Evolutionary conservation across 1,140 invertebrate species (phyloP).

Genomic region (Leptinotarsa undecemlineata): DNA sequence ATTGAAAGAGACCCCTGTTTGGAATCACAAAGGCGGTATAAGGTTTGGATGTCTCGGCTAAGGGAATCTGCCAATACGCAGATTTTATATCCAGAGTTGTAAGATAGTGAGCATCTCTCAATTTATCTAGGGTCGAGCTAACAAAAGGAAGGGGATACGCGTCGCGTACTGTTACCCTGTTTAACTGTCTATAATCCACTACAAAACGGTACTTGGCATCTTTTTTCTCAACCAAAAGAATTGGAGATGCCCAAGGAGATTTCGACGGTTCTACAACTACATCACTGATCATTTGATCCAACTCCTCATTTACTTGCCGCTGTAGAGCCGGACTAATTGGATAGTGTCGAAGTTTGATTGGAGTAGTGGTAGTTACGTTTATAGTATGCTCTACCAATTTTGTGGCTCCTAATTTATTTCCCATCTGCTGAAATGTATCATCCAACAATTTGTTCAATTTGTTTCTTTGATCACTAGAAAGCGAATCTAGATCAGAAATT

Average conservation of each 20-base stretch:
- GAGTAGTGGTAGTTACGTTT: not conserved
- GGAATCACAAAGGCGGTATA: slow-evolving; percentile 34
- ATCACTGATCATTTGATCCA: slow-evolving; percentile 15
- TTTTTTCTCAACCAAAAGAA: slow-evolving; percentile 47
- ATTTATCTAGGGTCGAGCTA: slow-evolving; percentile 38
- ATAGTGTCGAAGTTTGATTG: not conserved
- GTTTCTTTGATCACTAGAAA: not conserved
- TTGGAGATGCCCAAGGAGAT: slow-evolving; percentile 36
- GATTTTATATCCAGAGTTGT: slow-evolving; percentile 38
- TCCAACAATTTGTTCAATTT: not conserved
- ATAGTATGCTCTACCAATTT: not conserved
- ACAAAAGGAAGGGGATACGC: slow-evolving; percentile 25
- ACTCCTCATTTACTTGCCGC: not conserved
- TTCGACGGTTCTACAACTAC: slow-evolving; percentile 22
- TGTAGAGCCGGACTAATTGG: not conserved
- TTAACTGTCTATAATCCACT: slow-evolving; percentile 51
- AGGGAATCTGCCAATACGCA: slow-evolving; percentile 6
- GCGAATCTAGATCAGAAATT: not conserved
- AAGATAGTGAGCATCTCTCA: slow-evolving; percentile 38
- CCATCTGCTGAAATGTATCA: slow-evolving; percentile 14
- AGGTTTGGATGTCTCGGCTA: not conserved
- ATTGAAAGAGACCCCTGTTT: slow-evolving; percentile 40
- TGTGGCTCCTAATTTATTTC: not conserved
- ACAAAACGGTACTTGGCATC: slow-evolving; percentile 41
- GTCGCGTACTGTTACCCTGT: slow-evolving; percentile 27